Evolutionary conservation across 2,113 vertebrate species (phyloP).

Genomic region (Carassius auratus): DNA sequence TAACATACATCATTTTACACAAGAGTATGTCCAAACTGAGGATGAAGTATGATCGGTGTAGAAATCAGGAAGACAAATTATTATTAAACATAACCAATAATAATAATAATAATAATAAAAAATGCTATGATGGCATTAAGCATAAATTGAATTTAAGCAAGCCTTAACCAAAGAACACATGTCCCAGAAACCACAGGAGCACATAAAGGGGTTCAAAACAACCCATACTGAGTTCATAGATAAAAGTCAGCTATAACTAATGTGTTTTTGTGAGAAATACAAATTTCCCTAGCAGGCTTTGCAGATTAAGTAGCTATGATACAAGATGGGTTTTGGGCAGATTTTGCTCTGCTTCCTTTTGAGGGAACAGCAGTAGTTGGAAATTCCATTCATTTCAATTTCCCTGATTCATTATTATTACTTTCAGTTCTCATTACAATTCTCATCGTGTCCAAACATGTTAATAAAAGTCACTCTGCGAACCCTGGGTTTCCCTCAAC

Average conservation of each 20-base stretch:
- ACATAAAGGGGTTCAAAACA: background rate
- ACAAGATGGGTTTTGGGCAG: background rate
- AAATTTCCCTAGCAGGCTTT: background rate
- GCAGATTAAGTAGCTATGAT: slow-evolving; percentile 1
- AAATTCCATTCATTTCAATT: background rate
- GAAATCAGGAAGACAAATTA: background rate
- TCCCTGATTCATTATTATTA: background rate
- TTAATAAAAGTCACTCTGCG: background rate
- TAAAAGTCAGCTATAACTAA: background rate
- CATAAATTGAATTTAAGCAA: background rate
- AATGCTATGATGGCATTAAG: background rate
- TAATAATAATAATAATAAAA: too few species aligned
- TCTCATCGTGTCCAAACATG: too few species aligned
- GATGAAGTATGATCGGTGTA: background rate
- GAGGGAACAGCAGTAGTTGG: background rate
- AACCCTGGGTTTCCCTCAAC: background rate
- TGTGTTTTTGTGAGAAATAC: background rate
- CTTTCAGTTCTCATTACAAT: background rate
- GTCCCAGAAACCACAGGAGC: background rate
- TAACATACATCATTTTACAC: background rate
- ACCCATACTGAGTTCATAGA: background rate
- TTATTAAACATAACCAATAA: too few species aligned
- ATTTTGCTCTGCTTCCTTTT: background rate
- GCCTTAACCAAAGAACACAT: background rate
- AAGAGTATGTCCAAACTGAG: background rate